A percentile compares a stretch with the other conserved stretches of the same genome.
phyloP scores from a whole-genome alignment of 2,888 invertebrate genomes.

The Platycheirus albimanus region DNA sequence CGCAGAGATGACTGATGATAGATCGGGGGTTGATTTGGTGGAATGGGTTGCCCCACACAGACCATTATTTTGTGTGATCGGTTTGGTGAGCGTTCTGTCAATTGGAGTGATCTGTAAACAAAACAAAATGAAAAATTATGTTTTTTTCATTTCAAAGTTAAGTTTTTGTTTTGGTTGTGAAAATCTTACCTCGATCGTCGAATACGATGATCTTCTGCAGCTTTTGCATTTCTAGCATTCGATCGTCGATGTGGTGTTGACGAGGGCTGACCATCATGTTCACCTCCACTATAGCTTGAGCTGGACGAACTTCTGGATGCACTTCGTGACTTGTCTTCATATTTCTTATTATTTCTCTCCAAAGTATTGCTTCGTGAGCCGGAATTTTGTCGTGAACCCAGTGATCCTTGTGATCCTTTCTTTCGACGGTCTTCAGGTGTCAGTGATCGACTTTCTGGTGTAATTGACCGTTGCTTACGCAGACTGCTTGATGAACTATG shows the following conservation, averaged over 20 bases:
- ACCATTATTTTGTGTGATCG: conserved; percentile 81
- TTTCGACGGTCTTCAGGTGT: conserved; percentile 82
- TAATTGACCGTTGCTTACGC: conserved; percentile 81
- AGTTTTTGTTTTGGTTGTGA: conserved; percentile 29
- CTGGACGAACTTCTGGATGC: conserved; percentile 82
- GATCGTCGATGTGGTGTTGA: conserved; percentile 77
- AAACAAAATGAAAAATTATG: not conserved
- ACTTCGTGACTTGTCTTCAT: conserved; percentile 79
- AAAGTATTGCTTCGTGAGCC: conserved; percentile 81
- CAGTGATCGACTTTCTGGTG: conserved; percentile 81
- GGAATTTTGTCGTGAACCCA: conserved; percentile 81
- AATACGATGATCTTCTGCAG: conserved; percentile 81
- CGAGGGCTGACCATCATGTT: conserved; percentile 62
- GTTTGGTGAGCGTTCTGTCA: conserved; percentile 85
- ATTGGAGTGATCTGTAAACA: conserved; percentile 86
- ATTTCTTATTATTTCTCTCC: conserved; percentile 80
- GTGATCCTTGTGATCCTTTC: conserved; percentile 79
- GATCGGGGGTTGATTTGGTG: conserved; percentile 67
- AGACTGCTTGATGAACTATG: conserved; percentile 81
- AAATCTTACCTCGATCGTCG: conserved; percentile 80
- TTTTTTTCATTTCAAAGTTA: no score
- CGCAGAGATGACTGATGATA: conserved; percentile 76
- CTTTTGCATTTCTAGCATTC: conserved; percentile 78
- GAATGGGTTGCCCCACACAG: conserved; percentile 76
- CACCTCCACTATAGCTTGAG: conserved; percentile 82